Conservation (phyloP, 2,113 vertebrate species). For the Hassar affinis region DNA sequence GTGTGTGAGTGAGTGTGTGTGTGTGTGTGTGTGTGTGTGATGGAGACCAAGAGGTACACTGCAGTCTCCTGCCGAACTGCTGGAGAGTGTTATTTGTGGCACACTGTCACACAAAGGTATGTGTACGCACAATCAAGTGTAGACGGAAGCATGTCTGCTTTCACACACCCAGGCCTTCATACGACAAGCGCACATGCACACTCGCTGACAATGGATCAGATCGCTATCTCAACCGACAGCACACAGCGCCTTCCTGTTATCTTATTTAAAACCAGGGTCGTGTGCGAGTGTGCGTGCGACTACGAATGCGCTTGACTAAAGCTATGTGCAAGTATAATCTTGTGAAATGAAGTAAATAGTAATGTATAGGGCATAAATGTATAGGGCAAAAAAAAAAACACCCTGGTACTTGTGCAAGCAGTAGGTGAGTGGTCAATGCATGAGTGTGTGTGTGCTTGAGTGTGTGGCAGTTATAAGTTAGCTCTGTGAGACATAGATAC, state of each 20-base stretch:
- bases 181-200: conserved; percentile 20
- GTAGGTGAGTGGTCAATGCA: conserved; percentile 4
- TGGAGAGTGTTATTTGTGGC: conserved; percentile 40
- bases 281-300: conserved; percentile 10
- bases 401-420: not conserved
- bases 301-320: not conserved
- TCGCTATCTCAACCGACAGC: conserved; percentile 40
- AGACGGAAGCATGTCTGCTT: conserved; percentile 19
- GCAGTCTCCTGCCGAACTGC: not conserved
- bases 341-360: not conserved
- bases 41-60: not conserved
- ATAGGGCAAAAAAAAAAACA: too few relatives aligned
- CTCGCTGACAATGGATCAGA: conserved; percentile 44
- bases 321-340: not conserved
- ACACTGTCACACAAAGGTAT: conserved; percentile 39
- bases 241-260: conserved; percentile 49
- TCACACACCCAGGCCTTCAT: conserved; percentile 32
- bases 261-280: conserved; percentile 36
- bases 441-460: conserved; percentile 18
- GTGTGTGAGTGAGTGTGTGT: too few relatives aligned
- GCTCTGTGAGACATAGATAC: not conserved
- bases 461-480: not conserved
- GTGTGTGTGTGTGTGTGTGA: not conserved
- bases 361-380: not conserved
- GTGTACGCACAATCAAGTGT: conserved; percentile 3